Evolutionary conservation across 2,113 vertebrate species (phyloP), one percentile per base, ranked within the genome.

Genomic region (Callipepla squamata): DNA sequence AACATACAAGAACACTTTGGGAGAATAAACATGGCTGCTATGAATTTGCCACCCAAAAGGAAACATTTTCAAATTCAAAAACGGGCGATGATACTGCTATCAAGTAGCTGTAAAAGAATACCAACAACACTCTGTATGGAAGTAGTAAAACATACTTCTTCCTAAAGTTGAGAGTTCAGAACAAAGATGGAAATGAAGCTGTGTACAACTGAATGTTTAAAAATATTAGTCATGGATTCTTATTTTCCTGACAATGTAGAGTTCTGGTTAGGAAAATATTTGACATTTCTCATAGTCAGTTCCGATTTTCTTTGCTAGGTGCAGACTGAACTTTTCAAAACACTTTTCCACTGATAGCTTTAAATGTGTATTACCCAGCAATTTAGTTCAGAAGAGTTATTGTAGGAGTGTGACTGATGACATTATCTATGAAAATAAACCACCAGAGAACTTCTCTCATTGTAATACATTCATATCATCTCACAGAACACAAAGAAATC

Each of bases 241-340:
- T 36, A 72, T 85, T 87, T 92, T 80, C 42, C 22, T 80, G 58
- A 79, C 13, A 58, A 4, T 55, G 4, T 79, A 62, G 86, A 75
- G 45, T 73, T 92, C 66, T 87, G 20, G 13, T 48, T 91, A 57
- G 55, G 32, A 91, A 93, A 93, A 91, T 94, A 94, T 86, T 96
- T 92, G 40, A 72, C 51, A 42, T 80, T 94, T 93, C 62, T 75
- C 50, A 81, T 40, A 53, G 30, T 80, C 53, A 13, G 1, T 79
- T 81, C 36, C 19, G 9, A 8, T 15, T 69, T 83, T 85, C 42
- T 79, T 61, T 57, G 2, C 34, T 80, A 68, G 42, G 16, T 88
- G 25, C 10, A 92, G 40, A 75, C 32, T 87, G 62, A 95, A 88
- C 40, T 95, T 90, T 90, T 93, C 79, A 91, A 95, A 96, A 83